A percentile compares a stretch with the other conserved stretches of the same genome.
These are phyloP conservation scores for Bibio marci DNA, from an alignment of 2,888 invertebrate species.

Conservation along the genomic window DNA sequence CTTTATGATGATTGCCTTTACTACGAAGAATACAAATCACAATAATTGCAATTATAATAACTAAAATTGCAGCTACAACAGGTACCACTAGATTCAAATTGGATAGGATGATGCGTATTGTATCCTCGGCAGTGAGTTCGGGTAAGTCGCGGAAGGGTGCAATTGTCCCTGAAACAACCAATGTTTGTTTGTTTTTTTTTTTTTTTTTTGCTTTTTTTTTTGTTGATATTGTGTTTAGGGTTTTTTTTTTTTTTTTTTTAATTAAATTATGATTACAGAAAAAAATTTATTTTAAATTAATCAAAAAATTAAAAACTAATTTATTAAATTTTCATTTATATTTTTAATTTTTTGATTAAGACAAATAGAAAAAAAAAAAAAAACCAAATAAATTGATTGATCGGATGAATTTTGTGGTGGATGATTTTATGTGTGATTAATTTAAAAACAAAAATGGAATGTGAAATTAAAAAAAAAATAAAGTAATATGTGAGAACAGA, in stretches of 20 bases:
- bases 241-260: conserved; percentile 3
- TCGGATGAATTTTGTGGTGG: too few species aligned
- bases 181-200: conserved; percentile 11
- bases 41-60: conserved; percentile 83
- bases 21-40: conserved; percentile 84
- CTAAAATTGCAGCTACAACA: conserved; percentile 76
- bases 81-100: conserved; percentile 89
- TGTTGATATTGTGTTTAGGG: conserved; percentile 4
- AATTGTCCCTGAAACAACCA: conserved; percentile 79
- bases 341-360: too few species aligned
- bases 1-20: conserved; percentile 70
- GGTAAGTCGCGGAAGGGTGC: conserved; percentile 77
- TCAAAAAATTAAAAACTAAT: too few species aligned
- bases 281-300: too few species aligned
- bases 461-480: too few species aligned
- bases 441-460: too few species aligned
- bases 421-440: too few species aligned
- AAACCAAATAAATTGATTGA: too few species aligned
- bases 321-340: too few species aligned
- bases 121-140: conserved; percentile 60
- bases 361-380: too few species aligned
- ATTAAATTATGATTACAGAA: too few species aligned
- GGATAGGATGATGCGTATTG: conserved; percentile 71
- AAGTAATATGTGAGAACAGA: too few species aligned
- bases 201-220: conserved; percentile 2